Evolutionary conservation across 2,113 vertebrate genomes (phyloP).

Genomic region (Pomatorhinus ruficollis): DNA sequence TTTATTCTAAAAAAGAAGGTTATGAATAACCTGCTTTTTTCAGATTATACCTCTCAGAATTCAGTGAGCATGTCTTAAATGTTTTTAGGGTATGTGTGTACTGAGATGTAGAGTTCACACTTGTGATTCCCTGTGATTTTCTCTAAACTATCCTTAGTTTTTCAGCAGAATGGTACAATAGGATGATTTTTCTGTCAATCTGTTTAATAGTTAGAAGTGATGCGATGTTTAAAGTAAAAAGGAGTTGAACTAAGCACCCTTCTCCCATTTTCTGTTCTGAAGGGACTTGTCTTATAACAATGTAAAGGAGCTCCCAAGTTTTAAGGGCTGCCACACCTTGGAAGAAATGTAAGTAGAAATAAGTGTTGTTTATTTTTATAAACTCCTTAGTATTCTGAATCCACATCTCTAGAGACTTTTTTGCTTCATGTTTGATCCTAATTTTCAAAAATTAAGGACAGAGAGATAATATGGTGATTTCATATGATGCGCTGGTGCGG

Average conservation of each 20-base stretch:
- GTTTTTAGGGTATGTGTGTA: background rate
- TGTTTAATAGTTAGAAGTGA: background rate
- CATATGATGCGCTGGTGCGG: too few species aligned
- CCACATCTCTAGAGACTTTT: background rate
- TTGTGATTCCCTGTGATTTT: background rate
- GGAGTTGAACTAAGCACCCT: background rate
- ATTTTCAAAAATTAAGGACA: background rate
- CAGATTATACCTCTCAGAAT: background rate
- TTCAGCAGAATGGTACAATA: background rate
- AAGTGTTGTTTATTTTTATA: background rate
- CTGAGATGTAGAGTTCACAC: background rate
- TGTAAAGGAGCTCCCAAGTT: conserved; percentile 85
- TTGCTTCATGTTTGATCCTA: background rate
- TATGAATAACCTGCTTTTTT: background rate
- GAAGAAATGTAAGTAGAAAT: conserved; percentile 92
- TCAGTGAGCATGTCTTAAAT: background rate
- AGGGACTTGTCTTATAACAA: conserved; percentile 95
- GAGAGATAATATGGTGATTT: background rate
- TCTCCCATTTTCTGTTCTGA: conserved; percentile 22
- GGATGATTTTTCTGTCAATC: background rate
- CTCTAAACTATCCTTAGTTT: background rate
- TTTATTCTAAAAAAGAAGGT: background rate
- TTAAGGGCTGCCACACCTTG: conserved; percentile 86
- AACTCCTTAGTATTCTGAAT: background rate
- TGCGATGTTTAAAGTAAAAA: background rate